Evolutionary conservation across 2,888 invertebrate species (phyloP).

Genomic region (Epinotia demarniana): DNA sequence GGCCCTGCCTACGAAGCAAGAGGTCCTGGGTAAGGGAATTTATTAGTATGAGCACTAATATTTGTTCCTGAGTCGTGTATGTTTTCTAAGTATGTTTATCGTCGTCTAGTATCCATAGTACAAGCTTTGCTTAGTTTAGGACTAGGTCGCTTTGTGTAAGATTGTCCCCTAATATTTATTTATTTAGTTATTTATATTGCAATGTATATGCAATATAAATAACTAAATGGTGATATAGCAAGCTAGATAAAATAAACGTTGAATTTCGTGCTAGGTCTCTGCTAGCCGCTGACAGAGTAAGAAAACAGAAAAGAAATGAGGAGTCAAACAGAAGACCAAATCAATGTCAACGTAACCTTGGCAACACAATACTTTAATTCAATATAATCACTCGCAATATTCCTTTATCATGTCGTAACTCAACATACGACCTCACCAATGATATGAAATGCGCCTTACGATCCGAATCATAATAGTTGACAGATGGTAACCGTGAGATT

Average conservation of each 20-base stretch:
- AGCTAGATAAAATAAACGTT: not conserved
- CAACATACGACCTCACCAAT: slow-evolving; percentile 34
- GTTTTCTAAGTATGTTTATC: too few relatives aligned
- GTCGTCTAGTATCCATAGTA: too few relatives aligned
- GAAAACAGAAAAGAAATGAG: slow-evolving; percentile 13
- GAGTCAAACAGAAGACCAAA: slow-evolving; percentile 20
- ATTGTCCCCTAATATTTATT: too few relatives aligned
- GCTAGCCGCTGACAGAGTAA: not conserved
- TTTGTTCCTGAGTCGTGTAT: too few relatives aligned
- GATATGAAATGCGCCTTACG: slow-evolving; percentile 31
- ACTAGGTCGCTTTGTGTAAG: too few relatives aligned
- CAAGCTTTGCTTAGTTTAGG: too few relatives aligned
- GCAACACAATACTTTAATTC: slow-evolving; percentile 30
- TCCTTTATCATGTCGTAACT: slow-evolving; percentile 32
- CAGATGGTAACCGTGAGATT: slow-evolving; percentile 49
- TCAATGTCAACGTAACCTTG: slow-evolving; percentile 27
- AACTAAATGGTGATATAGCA: too few relatives aligned
- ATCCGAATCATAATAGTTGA: slow-evolving; percentile 53
- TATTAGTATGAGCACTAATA: too few relatives aligned
- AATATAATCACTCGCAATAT: slow-evolving; percentile 27
- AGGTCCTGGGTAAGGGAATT: too few relatives aligned
- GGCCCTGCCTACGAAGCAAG: too few relatives aligned
- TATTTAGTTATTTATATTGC: too few relatives aligned
- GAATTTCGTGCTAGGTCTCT: not conserved
- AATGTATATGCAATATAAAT: too few relatives aligned